These are phyloP conservation scores for Lasioglossum figueresi DNA, from an alignment of 2,888 invertebrate genomes.

Conservation along the genomic window DNA sequence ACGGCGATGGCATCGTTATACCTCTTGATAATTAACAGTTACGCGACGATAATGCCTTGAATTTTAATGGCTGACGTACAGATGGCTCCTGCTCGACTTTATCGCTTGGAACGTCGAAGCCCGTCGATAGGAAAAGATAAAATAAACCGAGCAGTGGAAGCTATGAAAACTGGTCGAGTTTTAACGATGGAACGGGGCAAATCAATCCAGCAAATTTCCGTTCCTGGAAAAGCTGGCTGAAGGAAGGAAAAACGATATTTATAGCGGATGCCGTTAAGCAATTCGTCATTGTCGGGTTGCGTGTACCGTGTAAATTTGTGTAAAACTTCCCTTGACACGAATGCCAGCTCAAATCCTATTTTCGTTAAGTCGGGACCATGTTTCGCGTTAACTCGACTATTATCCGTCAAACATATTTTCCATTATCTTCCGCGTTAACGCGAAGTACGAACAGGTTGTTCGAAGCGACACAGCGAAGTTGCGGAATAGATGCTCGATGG, in stretches of 20 bases:
- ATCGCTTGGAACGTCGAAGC: not conserved
- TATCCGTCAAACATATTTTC: not conserved
- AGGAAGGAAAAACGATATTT: not conserved
- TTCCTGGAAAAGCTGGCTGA: not conserved
- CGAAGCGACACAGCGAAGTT: not conserved
- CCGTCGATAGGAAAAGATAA: not conserved
- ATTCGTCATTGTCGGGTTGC: not conserved
- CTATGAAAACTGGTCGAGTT: not conserved
- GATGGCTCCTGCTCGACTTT: not conserved
- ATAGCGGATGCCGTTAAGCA: not conserved
- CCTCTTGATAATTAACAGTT: conserved; percentile 43
- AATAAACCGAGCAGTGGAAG: not conserved
- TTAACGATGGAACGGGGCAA: not conserved
- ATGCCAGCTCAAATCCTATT: conserved; percentile 25
- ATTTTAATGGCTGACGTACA: not conserved
- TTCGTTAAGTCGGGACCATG: not conserved
- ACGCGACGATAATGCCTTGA: conserved; percentile 36
- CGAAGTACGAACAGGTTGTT: not conserved
- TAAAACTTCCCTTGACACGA: conserved; percentile 40
- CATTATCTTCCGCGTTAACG: not conserved
- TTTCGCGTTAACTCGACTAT: not conserved
- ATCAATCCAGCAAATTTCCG: not conserved
- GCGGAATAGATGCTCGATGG: not conserved
- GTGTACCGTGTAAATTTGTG: conserved; percentile 16
- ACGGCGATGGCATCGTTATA: conserved; percentile 16